Evolutionary conservation across 2,113 vertebrate genomes (phyloP).

Genomic region (Channa argus): DNA sequence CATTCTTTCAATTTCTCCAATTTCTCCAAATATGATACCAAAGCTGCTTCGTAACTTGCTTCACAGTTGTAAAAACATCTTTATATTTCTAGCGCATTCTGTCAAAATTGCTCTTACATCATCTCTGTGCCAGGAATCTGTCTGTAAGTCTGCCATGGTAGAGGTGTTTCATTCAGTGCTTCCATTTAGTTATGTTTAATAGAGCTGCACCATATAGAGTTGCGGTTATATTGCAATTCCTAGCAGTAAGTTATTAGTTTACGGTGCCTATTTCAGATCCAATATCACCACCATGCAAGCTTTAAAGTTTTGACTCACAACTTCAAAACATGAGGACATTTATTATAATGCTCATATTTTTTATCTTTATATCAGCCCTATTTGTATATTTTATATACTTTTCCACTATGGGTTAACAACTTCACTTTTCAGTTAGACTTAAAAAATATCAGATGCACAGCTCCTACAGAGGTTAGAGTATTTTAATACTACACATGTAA

Average conservation of each 20-base stretch:
- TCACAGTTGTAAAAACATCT: background rate
- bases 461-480: background rate
- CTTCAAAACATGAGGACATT: too few relatives aligned
- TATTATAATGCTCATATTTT: background rate
- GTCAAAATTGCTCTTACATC: background rate
- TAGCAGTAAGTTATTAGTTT: background rate
- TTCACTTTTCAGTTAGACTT: background rate
- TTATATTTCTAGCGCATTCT: background rate
- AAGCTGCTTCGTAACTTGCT: background rate
- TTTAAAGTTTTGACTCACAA: background rate
- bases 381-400: background rate
- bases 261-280: slow-evolving; percentile 3
- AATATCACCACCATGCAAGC: background rate
- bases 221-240: background rate
- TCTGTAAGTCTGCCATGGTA: background rate
- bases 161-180: slow-evolving; percentile 5
- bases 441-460: background rate
- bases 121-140: slow-evolving; percentile 1
- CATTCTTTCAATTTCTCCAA: background rate
- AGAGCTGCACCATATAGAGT: slow-evolving; percentile 2
- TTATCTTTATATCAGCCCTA: background rate
- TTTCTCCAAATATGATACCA: background rate
- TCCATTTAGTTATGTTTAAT: slow-evolving; percentile 2
- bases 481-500: background rate
- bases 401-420: background rate